Evolutionary conservation across 2,888 invertebrate species (phyloP), one percentile per base, ranked within the genome.

Genomic region (Nomada hirtipes): DNA sequence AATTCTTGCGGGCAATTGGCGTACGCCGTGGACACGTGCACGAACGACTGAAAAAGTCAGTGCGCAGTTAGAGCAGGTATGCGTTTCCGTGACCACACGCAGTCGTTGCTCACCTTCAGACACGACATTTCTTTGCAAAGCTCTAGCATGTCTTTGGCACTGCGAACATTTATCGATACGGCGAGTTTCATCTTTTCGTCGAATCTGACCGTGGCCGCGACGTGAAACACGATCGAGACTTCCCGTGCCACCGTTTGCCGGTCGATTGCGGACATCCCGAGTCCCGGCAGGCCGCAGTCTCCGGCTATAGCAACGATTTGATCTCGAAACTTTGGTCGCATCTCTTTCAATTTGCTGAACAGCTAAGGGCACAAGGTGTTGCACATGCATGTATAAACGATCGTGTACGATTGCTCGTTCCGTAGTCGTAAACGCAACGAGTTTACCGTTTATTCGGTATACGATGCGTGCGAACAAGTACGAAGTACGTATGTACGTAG

Each of bases 111-210:
- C 79, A 95, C 96, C 94, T 96, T 95, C 26, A 97, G 93, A 65
- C 95, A 94, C 7, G 94, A 92, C 95, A 97, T 97, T 89, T 96
- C 95, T 85, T 95, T 95, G 91, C 96, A 96, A 23, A 98, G 93
- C 55, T 95, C 92, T 63, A 97, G 93, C 83, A 97, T 94, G 84
- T 96, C 95, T 82, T 95, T 95, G 0, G 96, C 96, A 42, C 96
- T 96, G 61, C 95, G 94, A 0, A 97, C 96, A 93, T 97, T 97
- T 92, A 97, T 96, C 80, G 96, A 95, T 61, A 96, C 95, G 0
- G 97, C 97, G 4, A 95, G 93, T 94, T 96, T 96, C 18, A 97
- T 94, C 83, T 96, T 96, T 92, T 97, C 97, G 92, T 97, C 97
- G 91, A 97, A 97, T 72, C 95, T 90, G 1, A 95, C 95, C 0